Base-by-base conservation (phyloP, 1,140 invertebrate species). In the Panulirus ornatus region DNA sequence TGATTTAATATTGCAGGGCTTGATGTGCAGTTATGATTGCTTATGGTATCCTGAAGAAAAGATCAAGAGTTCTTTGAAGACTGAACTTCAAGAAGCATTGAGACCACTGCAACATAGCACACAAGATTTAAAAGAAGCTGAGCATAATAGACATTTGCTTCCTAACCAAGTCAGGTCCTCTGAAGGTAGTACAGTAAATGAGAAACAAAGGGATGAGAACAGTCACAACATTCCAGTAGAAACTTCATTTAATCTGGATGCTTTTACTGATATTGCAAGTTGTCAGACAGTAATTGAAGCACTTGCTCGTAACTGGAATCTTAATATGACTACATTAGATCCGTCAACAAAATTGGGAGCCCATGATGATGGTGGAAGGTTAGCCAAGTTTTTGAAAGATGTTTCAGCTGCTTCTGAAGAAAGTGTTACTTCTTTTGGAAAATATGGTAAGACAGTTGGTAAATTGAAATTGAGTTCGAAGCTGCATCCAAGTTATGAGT, bases 241-340 rank as follows among this genome's bases (percentile, higher is more conserved):
- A 30, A 81, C 54, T 36, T 30, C 27, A n/a, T 81, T 88, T 44
- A 88, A 88, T 51, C 27, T 88, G 54, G 86, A 88, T 58, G 86
- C 86, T n/a, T 88, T 88, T 81, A 88, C 86, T 11, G 86, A 88
- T 36, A 71, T 88, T 22, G 86, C 54, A 79, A 88, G 86, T 71
- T 88, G 86, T 70, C 86, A 79, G 47, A 88, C 86, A 70, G 86
- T 71, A 63, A 88, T 88, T 40, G 86, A 88, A 38, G 76, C 86
- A 22, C 30, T 88, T 2, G 36, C 86, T 27, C 75, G 78, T n/a
- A 81, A 79, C 38, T 88, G 86, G 58, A 88, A 81, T 16, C 34
- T 84, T 38, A 38, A 27, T 40, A 9, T 34, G 22, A 27, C 51
- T 34, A 5, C 47, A 5, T 58, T 34, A 16, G 73, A 19, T 16